Evolutionary conservation across 2,888 invertebrate species (phyloP).

Genomic region (Melanotus villosus): DNA sequence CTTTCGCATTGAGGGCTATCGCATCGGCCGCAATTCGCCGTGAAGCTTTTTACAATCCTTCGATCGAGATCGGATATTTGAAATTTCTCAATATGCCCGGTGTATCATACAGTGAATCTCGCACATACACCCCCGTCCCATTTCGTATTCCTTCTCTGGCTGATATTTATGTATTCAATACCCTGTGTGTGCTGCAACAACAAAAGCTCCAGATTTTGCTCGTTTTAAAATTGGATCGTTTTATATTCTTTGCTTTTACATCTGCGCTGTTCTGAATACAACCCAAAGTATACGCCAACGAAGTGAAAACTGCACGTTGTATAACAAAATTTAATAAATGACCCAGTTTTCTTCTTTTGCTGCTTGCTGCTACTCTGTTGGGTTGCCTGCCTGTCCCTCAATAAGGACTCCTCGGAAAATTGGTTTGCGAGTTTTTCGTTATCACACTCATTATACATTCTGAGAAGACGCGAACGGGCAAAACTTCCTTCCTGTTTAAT

Average conservation of each 20-base stretch:
- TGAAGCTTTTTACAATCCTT: slow-evolving; percentile 53
- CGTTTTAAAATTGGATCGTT: slow-evolving; percentile 24
- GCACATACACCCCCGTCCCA: slow-evolving; percentile 38
- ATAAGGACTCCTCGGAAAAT: neutral
- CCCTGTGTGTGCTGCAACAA: slow-evolving; percentile 23
- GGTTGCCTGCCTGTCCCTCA: neutral
- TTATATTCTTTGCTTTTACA: slow-evolving; percentile 13
- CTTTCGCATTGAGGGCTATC: slow-evolving; percentile 46
- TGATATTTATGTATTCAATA: slow-evolving; percentile 36
- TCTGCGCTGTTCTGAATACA: neutral
- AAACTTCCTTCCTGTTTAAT: neutral
- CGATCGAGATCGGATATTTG: slow-evolving; percentile 56
- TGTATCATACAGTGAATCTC: slow-evolving; percentile 47
- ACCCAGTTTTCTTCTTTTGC: slow-evolving; percentile 6
- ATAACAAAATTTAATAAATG: slow-evolving; percentile 20
- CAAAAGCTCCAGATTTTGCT: slow-evolving; percentile 23
- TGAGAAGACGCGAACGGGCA: neutral
- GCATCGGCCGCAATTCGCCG: slow-evolving; percentile 51
- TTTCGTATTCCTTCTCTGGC: slow-evolving; percentile 28
- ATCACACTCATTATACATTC: slow-evolving; percentile 9
- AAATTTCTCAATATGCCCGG: slow-evolving; percentile 57
- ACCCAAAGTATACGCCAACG: slow-evolving; percentile 6
- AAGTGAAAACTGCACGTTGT: neutral
- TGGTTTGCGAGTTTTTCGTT: slow-evolving; percentile 14
- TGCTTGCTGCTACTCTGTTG: too few relatives aligned